Percentiles rank a stretch among this genome's conserved stretches.
phyloP scores from a whole-genome alignment of 2,888 invertebrate species.

The Plagodis pulveraria region DNA sequence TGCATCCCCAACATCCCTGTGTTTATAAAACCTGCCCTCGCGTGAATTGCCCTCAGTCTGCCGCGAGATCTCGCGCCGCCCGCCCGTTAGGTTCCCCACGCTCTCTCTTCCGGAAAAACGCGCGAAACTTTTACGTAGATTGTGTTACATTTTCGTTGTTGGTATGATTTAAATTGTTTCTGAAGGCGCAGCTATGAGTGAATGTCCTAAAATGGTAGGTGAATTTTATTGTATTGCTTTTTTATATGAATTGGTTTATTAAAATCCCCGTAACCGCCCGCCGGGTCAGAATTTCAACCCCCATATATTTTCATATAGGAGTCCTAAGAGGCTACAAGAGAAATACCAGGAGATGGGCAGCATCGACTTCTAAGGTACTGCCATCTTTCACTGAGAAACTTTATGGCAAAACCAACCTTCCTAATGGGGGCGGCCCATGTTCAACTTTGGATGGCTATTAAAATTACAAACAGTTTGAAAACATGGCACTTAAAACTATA shows the following conservation, averaged over 20 bases:
- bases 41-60: conserved; percentile 60
- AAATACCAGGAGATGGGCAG: too few species aligned
- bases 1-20: background rate
- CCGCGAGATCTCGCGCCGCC: conserved; percentile 58
- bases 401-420: too few species aligned
- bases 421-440: too few species aligned
- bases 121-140: conserved; percentile 36
- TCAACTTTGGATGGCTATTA: too few species aligned
- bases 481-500: too few species aligned
- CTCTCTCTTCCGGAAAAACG: conserved; percentile 4
- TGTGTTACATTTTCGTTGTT: conserved; percentile 8
- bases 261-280: too few species aligned
- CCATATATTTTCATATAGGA: too few species aligned
- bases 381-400: too few species aligned
- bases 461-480: too few species aligned
- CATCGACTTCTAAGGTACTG: too few species aligned
- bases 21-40: conserved; percentile 59
- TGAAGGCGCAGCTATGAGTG: conserved; percentile 16
- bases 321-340: too few species aligned
- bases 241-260: background rate
- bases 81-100: conserved; percentile 34
- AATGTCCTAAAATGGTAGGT: conserved; percentile 36
- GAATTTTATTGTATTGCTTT: background rate
- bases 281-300: too few species aligned
- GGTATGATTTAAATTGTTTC: conserved; percentile 14